These are phyloP conservation scores for Euthynnus affinis DNA, from an alignment of 2,797 vertebrate species.

Conservation along the genomic window DNA sequence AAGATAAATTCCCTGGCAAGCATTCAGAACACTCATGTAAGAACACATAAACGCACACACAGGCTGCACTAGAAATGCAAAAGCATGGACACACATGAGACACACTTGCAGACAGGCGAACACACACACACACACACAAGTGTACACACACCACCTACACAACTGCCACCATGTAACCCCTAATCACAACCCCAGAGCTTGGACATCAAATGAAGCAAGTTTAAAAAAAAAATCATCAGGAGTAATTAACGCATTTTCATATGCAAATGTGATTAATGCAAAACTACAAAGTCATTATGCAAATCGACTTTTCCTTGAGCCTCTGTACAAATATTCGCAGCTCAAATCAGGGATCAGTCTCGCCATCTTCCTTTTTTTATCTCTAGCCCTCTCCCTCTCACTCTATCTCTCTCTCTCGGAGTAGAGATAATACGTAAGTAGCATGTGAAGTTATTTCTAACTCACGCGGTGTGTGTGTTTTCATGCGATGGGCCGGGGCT, in stretches of 20 bases:
- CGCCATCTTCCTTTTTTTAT: conserved; percentile 86
- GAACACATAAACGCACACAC: conserved; percentile 59
- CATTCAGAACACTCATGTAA: conserved; percentile 70
- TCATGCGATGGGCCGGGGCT: conserved; percentile 81
- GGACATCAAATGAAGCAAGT: conserved; percentile 99
- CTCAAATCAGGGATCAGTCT: conserved; percentile 95
- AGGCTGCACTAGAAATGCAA: conserved; percentile 23
- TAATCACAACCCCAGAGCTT: conserved; percentile 91
- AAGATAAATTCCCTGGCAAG: conserved; percentile 75
- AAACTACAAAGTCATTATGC: conserved; percentile 99
- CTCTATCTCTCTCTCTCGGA: conserved; percentile 68
- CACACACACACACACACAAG: conserved; percentile 45
- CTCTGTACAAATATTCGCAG: conserved; percentile 99
- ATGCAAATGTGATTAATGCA: conserved; percentile 99
- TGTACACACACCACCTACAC: conserved; percentile 78
- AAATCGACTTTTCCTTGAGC: conserved; percentile 99
- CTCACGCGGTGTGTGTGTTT: conserved; percentile 77
- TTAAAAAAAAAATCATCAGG: conserved; percentile 96
- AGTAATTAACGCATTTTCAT: conserved; percentile 99
- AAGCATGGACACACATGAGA: conserved; percentile 61
- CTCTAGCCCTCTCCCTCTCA: conserved; percentile 60
- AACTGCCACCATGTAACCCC: conserved; percentile 82
- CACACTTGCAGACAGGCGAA: conserved; percentile 77
- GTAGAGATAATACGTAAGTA: conserved; percentile 89
- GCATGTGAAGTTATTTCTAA: conserved; percentile 95